Conservation (phyloP, 2,113 vertebrate species). For the Guaruba guarouba region DNA sequence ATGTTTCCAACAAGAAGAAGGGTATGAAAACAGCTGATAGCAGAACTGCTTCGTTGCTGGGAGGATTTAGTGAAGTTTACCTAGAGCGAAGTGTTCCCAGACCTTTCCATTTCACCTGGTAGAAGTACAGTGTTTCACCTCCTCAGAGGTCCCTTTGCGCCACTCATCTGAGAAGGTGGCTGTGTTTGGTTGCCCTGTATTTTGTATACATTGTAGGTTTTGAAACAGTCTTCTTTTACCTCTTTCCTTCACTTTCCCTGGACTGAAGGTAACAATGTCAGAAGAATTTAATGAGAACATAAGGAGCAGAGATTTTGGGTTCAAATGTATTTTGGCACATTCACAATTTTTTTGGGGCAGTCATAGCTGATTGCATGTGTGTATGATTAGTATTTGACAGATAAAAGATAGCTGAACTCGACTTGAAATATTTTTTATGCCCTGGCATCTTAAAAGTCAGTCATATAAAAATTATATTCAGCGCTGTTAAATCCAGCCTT, state of each 20-base stretch:
- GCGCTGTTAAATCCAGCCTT: background rate
- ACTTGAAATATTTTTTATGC: background rate
- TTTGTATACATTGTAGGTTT: background rate
- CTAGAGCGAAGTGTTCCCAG: background rate
- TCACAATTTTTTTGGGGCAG: background rate
- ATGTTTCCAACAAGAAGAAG: background rate
- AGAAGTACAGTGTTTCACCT: background rate
- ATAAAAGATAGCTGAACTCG: background rate
- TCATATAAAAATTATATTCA: background rate
- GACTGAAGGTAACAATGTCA: background rate
- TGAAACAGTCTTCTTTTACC: background rate
- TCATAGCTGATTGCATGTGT: background rate
- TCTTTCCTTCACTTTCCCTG: background rate
- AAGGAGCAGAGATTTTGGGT: background rate
- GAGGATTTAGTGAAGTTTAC: background rate
- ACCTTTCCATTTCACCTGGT: background rate
- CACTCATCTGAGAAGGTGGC: background rate
- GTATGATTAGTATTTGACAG: background rate
- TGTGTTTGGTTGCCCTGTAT: background rate
- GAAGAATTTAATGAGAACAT: background rate
- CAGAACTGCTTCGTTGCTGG: background rate
- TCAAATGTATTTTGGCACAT: background rate
- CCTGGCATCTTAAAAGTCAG: background rate
- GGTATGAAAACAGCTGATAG: background rate
- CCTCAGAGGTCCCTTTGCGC: rapidly evolving